A percentile compares a stretch with the other conserved stretches of the same genome.
Conservation (phyloP, 2,113 vertebrate species). For the Galeopterus variegatus region DNA sequence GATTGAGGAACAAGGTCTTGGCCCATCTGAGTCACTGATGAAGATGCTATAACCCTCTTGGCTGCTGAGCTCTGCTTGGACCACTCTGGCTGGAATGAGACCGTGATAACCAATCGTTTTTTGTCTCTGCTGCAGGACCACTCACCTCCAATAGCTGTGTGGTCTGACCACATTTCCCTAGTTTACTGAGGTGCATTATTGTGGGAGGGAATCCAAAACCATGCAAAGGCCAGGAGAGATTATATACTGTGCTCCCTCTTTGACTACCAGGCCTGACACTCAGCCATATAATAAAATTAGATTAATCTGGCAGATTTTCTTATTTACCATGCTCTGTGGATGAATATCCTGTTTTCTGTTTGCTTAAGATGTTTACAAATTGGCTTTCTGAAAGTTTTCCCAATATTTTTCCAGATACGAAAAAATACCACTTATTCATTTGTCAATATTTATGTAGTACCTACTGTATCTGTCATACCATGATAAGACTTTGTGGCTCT, state of each 20-base stretch:
- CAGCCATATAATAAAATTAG: neutral
- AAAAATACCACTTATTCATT: neutral
- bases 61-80: neutral
- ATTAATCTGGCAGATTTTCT: neutral
- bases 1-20: neutral
- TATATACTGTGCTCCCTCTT: neutral
- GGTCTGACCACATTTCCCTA: constrained; percentile 46
- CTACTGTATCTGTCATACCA: neutral
- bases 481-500: neutral
- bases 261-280: neutral
- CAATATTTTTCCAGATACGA: constrained; percentile 12
- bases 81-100: neutral
- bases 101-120: neutral
- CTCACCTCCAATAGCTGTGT: neutral
- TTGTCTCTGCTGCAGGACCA: neutral
- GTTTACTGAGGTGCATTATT: constrained; percentile 6
- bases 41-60: neutral
- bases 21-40: neutral
- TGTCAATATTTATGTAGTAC: neutral
- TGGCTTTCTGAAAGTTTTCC: constrained; percentile 45
- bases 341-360: constrained; percentile 16
- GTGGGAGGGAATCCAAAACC: neutral
- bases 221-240: neutral
- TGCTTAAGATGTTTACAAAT: constrained; percentile 43
- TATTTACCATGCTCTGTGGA: neutral